Conservation (phyloP, 2,797 vertebrate species). For the Pseudochaenichthys georgianus region DNA sequence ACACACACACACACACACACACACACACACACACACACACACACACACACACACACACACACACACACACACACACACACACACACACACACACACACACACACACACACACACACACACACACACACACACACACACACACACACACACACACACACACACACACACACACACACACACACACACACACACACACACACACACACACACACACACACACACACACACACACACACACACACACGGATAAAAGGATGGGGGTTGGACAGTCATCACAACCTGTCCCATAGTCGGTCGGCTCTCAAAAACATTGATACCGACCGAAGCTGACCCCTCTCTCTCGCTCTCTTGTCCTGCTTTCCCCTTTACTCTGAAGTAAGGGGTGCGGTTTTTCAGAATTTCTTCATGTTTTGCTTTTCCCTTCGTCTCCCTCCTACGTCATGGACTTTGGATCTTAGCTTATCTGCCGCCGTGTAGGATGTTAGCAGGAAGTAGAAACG, state of each 20-base stretch:
- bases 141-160: no score
- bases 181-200: no score
- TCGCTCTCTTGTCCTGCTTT: slow-evolving; percentile 11
- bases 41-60: no score
- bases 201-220: no score
- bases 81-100: no score
- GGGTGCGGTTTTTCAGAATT: slow-evolving; percentile 12
- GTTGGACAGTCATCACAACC: slow-evolving; percentile 63
- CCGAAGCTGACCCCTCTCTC: slow-evolving; percentile 43
- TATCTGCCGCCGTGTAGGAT: slow-evolving; percentile 57
- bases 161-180: no score
- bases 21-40: slow-evolving; percentile 40
- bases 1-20: slow-evolving; percentile 43
- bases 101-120: no score
- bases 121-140: no score
- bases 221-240: no score
- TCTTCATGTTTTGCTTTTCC: slow-evolving; percentile 26
- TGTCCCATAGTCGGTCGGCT: slow-evolving; percentile 42
- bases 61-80: no score
- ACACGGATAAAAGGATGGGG: slow-evolving; percentile 64
- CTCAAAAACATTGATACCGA: slow-evolving; percentile 40
- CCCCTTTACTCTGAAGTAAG: slow-evolving; percentile 15
- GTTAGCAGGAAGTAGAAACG: slow-evolving; percentile 59
- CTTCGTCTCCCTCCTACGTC: not conserved
- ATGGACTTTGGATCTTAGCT: slow-evolving; percentile 61